Evolutionary conservation across 2,113 vertebrate genomes (phyloP).

Genomic region (Phycodurus eques): DNA sequence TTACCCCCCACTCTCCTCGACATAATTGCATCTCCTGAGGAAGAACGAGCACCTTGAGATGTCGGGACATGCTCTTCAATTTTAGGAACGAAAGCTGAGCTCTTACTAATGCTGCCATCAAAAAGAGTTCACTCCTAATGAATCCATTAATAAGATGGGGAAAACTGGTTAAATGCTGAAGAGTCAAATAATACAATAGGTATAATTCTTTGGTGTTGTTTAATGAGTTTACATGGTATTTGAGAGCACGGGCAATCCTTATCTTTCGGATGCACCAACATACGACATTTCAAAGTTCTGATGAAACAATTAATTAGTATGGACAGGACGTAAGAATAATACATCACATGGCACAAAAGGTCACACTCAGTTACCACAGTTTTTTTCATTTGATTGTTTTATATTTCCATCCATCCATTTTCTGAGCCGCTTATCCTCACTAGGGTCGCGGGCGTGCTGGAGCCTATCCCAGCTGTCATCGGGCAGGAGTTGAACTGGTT

Average conservation of each 20-base stretch:
- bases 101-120: slow-evolving; percentile 68
- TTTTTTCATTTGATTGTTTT: background rate
- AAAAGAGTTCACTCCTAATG: slow-evolving; percentile 63
- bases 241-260: background rate
- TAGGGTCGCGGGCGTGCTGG: too few species aligned
- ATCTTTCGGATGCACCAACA: background rate
- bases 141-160: slow-evolving; percentile 55
- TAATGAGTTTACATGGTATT: background rate
- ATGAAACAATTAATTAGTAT: background rate
- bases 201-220: background rate
- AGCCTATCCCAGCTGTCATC: too few species aligned
- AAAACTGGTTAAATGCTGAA: slow-evolving; percentile 34
- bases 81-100: slow-evolving; percentile 54
- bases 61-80: slow-evolving; percentile 54
- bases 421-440: too few species aligned
- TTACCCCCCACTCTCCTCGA: slow-evolving; percentile 47
- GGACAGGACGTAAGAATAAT: background rate
- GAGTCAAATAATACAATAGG: slow-evolving; percentile 7
- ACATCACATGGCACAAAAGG: background rate
- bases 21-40: slow-evolving; percentile 83
- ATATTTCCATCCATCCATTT: too few species aligned
- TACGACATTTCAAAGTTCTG: background rate
- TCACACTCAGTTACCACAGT: background rate
- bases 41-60: slow-evolving; percentile 65
- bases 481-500: too few species aligned